Base-by-base conservation (phyloP, 2,888 invertebrate genomes). In the Orthonychiurus folsomi region DNA sequence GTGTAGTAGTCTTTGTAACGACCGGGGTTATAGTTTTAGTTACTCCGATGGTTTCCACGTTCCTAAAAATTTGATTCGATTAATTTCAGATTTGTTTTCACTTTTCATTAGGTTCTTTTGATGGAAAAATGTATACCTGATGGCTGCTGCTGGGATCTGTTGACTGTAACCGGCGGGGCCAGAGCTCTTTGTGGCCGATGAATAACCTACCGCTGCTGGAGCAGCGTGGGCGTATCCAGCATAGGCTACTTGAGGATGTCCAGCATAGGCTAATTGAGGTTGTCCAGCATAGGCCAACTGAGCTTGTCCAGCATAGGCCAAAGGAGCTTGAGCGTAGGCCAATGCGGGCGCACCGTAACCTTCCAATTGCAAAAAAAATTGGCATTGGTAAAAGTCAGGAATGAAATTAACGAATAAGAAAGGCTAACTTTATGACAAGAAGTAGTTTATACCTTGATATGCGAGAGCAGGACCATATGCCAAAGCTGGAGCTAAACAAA, bases 1-100 rank as follows among this genome's bases (percentile, higher is more conserved):
- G 68, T n/a, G 69, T 71, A 3, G 68, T 71, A 1, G 69, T 69
- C 62, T 71, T 71, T n/a, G 69, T 69, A 3, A 71, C 71, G n/a
- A 71, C 71, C 3, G 71, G 71, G 24, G 71, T 71, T 21, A 71
- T 71, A 2, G 71, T 71, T 15, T 37, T 9, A 48, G 71, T 71
- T 23, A 71, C 69, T 25, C 69, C 71, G 12, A 71, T 68, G 12
- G 69, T 71, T 50, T 71, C 71, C 18, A 71, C 71, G 59, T 71
- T 71, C 18, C 71, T n/a, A n/a, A n/a, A n/a, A n/a, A n/a, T n/a
- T n/a, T n/a, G n/a, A n/a, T n/a, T n/a, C n/a, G n/a, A n/a, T n/a
- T n/a, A n/a, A n/a, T n/a, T n/a, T n/a, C n/a, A n/a, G n/a, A n/a
- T n/a, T n/a, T n/a, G n/a, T n/a, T n/a, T n/a, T n/a, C n/a, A n/a